A percentile compares a stretch with the other conserved stretches of the same genome.
phyloP scores from a whole-genome alignment of 2,888 invertebrate species.

The Lordiphosa fenestrarum region DNA sequence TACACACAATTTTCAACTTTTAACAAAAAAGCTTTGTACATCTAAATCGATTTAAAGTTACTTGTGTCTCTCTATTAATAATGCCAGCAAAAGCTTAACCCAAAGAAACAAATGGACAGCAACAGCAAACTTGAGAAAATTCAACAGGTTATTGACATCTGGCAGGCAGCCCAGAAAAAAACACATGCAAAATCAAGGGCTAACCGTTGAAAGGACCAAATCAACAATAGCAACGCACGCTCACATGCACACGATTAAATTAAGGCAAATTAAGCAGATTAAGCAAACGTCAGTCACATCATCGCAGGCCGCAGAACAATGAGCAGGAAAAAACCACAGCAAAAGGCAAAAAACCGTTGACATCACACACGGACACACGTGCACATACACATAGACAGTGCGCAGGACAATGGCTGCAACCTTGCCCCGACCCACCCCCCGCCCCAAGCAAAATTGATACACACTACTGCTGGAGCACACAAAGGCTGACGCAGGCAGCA shows the following conservation, averaged over 20 bases:
- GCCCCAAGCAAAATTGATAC: conserved; percentile 58
- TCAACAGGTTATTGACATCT: conserved; percentile 65
- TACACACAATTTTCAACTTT: too few species aligned
- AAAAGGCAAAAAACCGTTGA: conserved; percentile 60
- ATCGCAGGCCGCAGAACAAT: conserved; percentile 33
- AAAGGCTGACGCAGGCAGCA: conserved; percentile 23
- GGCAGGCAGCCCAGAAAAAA: conserved; percentile 8
- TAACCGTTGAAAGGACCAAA: conserved; percentile 33
- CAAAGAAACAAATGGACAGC: background rate
- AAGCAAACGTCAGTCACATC: conserved; percentile 64
- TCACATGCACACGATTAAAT: conserved; percentile 49
- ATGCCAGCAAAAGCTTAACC: background rate
- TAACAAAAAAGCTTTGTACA: background rate
- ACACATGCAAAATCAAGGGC: conserved; percentile 22
- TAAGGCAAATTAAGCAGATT: conserved; percentile 67
- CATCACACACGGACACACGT: conserved; percentile 32
- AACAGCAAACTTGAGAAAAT: conserved; percentile 7
- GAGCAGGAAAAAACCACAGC: conserved; percentile 42
- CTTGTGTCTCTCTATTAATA: background rate
- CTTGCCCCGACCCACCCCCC: background rate
- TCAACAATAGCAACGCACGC: conserved; percentile 36
- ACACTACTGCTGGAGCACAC: conserved; percentile 27
- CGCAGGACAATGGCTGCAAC: conserved; percentile 46
- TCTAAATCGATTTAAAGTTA: conserved; percentile 1
- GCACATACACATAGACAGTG: conserved; percentile 23